Evolutionary conservation across 2,888 invertebrate genomes (phyloP).

Genomic region (Drosophila engyochracea): DNA sequence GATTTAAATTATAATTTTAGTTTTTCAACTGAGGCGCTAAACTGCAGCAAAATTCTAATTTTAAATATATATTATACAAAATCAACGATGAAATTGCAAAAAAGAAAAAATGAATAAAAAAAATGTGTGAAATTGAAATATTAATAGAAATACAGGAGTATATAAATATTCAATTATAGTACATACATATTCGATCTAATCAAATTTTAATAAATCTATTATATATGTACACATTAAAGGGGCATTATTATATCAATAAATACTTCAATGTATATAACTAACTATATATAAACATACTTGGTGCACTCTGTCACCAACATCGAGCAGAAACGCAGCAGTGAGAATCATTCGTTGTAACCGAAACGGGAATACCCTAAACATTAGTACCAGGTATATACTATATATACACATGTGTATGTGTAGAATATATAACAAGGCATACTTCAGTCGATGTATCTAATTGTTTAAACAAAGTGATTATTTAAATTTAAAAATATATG

Average conservation of each 20-base stretch:
- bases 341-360: conserved; percentile 55
- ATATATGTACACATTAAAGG: conserved; percentile 63
- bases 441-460: conserved; percentile 44
- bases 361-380: conserved; percentile 25
- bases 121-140: conserved; percentile 58
- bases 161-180: conserved; percentile 48
- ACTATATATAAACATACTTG: conserved; percentile 27
- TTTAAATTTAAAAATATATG: conserved; percentile 58
- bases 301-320: conserved; percentile 37
- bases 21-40: conserved; percentile 46
- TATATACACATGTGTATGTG: conserved; percentile 1
- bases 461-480: conserved; percentile 68
- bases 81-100: conserved; percentile 31
- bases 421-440: conserved; percentile 7
- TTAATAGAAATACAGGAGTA: conserved; percentile 39
- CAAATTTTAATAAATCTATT: conserved; percentile 53
- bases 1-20: conserved; percentile 31
- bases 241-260: conserved; percentile 49
- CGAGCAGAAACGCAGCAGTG: conserved; percentile 25
- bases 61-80: conserved; percentile 43
- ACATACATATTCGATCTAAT: conserved; percentile 63
- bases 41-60: conserved; percentile 45
- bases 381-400: conserved; percentile 23
- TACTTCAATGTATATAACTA: conserved; percentile 7
- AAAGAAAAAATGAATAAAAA: conserved; percentile 30